Base-by-base conservation (phyloP, 2,797 vertebrate species). In the Macrochelys suwanniensis region DNA sequence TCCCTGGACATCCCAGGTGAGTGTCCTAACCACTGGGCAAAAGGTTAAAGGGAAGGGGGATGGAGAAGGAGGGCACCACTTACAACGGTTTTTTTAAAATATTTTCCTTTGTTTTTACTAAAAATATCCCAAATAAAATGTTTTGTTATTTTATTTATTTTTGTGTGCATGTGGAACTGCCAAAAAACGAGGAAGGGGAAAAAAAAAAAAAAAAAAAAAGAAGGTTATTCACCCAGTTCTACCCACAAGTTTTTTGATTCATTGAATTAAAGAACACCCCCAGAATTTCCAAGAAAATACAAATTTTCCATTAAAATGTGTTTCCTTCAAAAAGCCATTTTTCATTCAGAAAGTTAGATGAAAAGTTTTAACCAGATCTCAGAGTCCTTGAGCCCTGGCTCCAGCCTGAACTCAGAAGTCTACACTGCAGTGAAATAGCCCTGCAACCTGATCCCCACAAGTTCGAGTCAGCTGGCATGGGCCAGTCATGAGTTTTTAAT, bases 201-300 rank as follows among this genome's bases (percentile, higher is more conserved):
- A 6, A 5, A 6, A 25, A 11, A 9, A 3, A 9, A 1, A 13
- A 12, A 11, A 25, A 11, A 9, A 3, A 9, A 1, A 13, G 5
- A 11, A 12, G 4, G 59, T 13, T 33, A 61, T 61, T 61, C 13
- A 61, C 13, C 59, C 59, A 61, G 28, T n/a, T 65, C 61, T 65
- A 17, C 28, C 7, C 33, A n/a, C 16, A 65, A 8, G 3, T 61
- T 61, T 65, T 65, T 59, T 59, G 11, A 65, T 65, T n/a, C 33
- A n/a, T 17, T n/a, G 13, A 33, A 16, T 61, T 61, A 17, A 61
- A 65, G 33, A n/a, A 65, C 16, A 3, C 26, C 5, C 57, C 26
- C 23, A 12, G 11, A 59, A 59, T 31, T 59, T 28, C 57, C 57
- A 59, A 59, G 26, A 28, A 59, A 59, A 59, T 65, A 65, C 33